Evolutionary conservation across 2,797 vertebrate species (phyloP).

Genomic region (Molossus alvarezi): DNA sequence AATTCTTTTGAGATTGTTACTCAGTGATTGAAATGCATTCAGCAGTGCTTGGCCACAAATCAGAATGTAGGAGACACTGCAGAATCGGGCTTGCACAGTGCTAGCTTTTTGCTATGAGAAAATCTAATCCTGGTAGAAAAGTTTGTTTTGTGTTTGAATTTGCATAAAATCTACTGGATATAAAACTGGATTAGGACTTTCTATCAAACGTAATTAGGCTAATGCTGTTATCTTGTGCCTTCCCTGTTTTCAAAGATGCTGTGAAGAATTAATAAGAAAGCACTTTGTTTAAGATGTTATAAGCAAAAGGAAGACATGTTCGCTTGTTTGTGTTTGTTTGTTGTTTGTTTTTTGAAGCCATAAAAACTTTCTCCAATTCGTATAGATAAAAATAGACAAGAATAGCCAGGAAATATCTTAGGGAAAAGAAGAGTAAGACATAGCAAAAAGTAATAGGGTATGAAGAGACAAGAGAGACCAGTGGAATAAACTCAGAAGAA

Average conservation of each 20-base stretch:
- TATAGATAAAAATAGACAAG: conserved; percentile 9
- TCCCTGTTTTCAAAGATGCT: conserved; percentile 25
- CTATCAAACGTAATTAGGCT: conserved; percentile 5
- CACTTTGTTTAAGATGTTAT: conserved; percentile 38
- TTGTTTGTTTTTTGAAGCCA: not conserved
- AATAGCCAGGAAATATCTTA: not conserved
- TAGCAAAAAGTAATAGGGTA: not conserved
- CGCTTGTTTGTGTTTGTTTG: too few species aligned
- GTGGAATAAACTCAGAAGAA: not conserved
- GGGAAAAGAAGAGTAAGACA: not conserved
- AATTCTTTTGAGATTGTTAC: conserved; percentile 71
- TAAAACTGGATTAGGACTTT: conserved; percentile 8
- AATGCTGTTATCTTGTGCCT: not conserved
- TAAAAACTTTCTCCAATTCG: conserved; percentile 29
- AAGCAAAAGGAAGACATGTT: conserved; percentile 39
- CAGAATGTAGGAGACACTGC: not conserved
- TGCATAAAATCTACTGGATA: conserved; percentile 1
- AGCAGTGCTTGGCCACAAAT: conserved; percentile 45
- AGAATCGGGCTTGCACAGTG: not conserved
- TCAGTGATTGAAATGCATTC: conserved; percentile 57
- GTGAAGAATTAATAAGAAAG: conserved; percentile 61
- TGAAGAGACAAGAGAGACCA: not conserved
- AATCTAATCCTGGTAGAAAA: conserved; percentile 16
- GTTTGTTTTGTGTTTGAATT: conserved; percentile 45
- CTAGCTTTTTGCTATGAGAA: conserved; percentile 48